Percentiles rank a stretch among this genome's conserved stretches.
phyloP scores from a whole-genome alignment of 1,140 invertebrate genomes.

The Calosoma granatense region DNA sequence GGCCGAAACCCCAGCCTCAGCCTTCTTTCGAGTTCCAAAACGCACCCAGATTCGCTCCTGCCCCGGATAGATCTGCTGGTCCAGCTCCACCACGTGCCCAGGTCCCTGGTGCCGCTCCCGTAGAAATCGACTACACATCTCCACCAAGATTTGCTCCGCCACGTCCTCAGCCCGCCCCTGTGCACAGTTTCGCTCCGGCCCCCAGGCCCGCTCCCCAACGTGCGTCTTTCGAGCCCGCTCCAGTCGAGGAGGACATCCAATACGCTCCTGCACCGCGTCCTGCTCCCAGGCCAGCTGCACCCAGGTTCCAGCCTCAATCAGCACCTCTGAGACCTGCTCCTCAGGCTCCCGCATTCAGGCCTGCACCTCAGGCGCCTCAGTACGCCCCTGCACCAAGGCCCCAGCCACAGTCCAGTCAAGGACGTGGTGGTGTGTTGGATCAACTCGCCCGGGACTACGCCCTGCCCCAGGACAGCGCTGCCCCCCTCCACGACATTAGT shows the following conservation, averaged over 20 bases:
- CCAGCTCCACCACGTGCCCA: slow-evolving; percentile 29
- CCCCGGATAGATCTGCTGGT: slow-evolving; percentile 22
- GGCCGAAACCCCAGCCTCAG: slow-evolving; percentile 31
- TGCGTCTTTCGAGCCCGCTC: slow-evolving; percentile 17
- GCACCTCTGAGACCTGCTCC: slow-evolving; percentile 15
- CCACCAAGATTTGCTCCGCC: slow-evolving; percentile 23
- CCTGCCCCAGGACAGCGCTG: slow-evolving; percentile 52
- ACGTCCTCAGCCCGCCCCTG: slow-evolving; percentile 26
- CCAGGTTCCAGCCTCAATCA: slow-evolving; percentile 15
- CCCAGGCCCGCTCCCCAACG: slow-evolving; percentile 19
- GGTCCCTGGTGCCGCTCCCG: slow-evolving; percentile 32
- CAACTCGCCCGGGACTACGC: slow-evolving; percentile 71
- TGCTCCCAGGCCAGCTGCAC: slow-evolving; percentile 29
- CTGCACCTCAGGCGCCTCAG: slow-evolving; percentile 15
- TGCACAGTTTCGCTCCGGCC: slow-evolving; percentile 22
- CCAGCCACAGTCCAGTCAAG: slow-evolving; percentile 33
- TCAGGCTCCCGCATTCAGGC: slow-evolving; percentile 21
- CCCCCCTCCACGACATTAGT: slow-evolving; percentile 65
- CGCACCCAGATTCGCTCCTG: slow-evolving; percentile 10
- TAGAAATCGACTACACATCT: slow-evolving; percentile 22
- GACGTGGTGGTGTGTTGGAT: slow-evolving; percentile 56
- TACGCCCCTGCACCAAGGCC: slow-evolving; percentile 17
- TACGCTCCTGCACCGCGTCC: slow-evolving; percentile 29
- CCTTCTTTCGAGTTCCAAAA: slow-evolving; percentile 22
- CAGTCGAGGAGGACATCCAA: slow-evolving; percentile 21